A percentile compares a stretch with the other conserved stretches of the same genome.
These are phyloP conservation scores for Tangara arthus DNA, from an alignment of 2,797 vertebrate species.

Conservation along the genomic window DNA sequence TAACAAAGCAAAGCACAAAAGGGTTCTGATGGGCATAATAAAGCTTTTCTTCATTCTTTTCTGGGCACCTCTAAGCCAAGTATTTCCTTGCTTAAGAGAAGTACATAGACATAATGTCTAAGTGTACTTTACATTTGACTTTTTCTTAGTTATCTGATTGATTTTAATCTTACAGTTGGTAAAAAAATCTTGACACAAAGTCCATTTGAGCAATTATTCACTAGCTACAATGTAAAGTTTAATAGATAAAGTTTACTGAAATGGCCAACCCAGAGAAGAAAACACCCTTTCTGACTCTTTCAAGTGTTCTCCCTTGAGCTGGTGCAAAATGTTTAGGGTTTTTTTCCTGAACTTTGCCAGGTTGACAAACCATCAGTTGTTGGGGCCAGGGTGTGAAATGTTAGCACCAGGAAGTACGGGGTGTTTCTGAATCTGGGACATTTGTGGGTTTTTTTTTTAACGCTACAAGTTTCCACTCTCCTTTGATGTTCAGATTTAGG, in stretches of 20 bases:
- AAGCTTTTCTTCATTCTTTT: background rate
- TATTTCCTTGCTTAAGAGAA: background rate
- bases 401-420: too few species aligned
- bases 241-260: background rate
- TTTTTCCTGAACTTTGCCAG: background rate
- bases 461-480: background rate
- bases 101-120: background rate
- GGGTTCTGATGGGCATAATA: background rate
- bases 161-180: background rate
- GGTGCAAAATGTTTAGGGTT: background rate
- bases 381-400: fast-evolving
- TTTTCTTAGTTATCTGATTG: background rate
- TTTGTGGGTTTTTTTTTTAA: background rate
- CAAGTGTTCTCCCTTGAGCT: background rate
- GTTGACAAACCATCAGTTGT: background rate
- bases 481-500: background rate
- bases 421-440: background rate
- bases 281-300: background rate
- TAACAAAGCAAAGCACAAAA: background rate
- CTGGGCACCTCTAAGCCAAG: background rate
- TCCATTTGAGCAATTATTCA: background rate
- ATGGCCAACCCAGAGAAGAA: background rate
- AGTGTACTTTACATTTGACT: background rate
- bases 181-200: constrained; percentile 3
- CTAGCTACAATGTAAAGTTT: background rate